phyloP scores from a whole-genome alignment of 2,888 invertebrate genomes.

The Brachylomia viminalis region DNA sequence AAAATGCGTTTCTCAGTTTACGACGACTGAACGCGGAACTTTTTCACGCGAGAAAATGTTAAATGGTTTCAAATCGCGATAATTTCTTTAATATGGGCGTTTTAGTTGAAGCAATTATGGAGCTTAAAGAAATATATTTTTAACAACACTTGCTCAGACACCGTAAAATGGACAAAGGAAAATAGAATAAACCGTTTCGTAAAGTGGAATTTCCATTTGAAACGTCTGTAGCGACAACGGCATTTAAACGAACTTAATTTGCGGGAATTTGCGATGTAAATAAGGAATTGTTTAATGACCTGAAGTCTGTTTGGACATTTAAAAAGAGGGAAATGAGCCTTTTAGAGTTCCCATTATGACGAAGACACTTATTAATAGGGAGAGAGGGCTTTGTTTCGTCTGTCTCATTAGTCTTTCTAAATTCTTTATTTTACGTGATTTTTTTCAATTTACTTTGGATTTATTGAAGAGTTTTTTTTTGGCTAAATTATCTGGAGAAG shows the following conservation, averaged over 20 bases:
- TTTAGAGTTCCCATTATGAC: conserved; percentile 58
- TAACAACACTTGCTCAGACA: conserved; percentile 54
- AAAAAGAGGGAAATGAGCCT: conserved; percentile 63
- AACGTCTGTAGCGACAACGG: conserved; percentile 67
- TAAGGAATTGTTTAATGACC: conserved; percentile 74
- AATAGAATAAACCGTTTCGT: conserved; percentile 65
- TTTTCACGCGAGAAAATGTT: conserved; percentile 24
- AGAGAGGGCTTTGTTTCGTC: conserved; percentile 35
- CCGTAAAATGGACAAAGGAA: conserved; percentile 64
- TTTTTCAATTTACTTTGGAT: conserved; percentile 8
- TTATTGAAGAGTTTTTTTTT: not conserved
- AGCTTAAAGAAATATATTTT: conserved; percentile 43
- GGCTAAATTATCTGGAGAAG: not conserved
- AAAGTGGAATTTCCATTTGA: conserved; percentile 67
- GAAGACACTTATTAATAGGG: conserved; percentile 61
- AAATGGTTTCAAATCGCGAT: conserved; percentile 32
- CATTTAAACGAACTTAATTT: conserved; percentile 75
- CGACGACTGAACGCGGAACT: conserved; percentile 14
- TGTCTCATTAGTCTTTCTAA: conserved; percentile 32
- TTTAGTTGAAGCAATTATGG: conserved; percentile 53
- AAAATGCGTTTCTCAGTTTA: conserved; percentile 48
- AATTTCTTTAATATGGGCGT: conserved; percentile 22
- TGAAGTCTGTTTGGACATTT: conserved; percentile 67
- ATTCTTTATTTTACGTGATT: conserved; percentile 37
- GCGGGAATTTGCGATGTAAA: conserved; percentile 74